Evolutionary conservation across 2,888 invertebrate genomes (phyloP), one percentile per base, ranked within the genome.

Genomic region (Acholoe squamosa): DNA sequence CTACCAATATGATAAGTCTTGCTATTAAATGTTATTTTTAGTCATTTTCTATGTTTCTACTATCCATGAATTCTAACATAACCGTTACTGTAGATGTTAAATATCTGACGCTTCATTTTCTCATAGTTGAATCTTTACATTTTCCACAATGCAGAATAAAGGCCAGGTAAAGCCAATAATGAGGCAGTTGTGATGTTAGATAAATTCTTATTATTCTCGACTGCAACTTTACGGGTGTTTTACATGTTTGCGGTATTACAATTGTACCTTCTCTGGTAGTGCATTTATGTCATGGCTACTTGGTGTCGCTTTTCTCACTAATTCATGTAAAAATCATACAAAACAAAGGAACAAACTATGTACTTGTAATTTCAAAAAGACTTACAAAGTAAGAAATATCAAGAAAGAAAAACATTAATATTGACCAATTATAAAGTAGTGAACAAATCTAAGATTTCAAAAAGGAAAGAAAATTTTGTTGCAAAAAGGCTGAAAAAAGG

Each of bases 61-160:
- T 43, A 43, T 43, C 43, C 3, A 43, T 7, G 43, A 43, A 43
- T n/a, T n/a, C n/a, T n/a, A n/a, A n/a, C n/a, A n/a, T 43, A 43
- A 10, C 43, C 10, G 43, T 43, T 43, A 43, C 3, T 43, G 43
- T 43, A 43, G 43, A 43, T 43, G 43, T 43, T 7, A n/a, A n/a
- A 61, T 61, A 61, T n/a, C 19, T 61, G 61, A 61, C 61, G 61
- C 19, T 61, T n/a, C 19, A n/a, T 61, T 61, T 61, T 61, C 61
- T 61, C 19, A 61, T 61, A n/a, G 14, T 61, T 61, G 19, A n/a
- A 61, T n/a, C 61, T 89, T 89, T n/a, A 89, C 61, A 56, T 67
- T 86, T 84, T 84, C 84, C n/a, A 84, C 51, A 43, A 51, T 84
- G 51, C 84, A 84, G 84, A 84, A 84, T 84, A 84, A 84, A 84